Conservation (phyloP, 2,888 invertebrate genomes). For the Prosopocoilus inquinatus region DNA sequence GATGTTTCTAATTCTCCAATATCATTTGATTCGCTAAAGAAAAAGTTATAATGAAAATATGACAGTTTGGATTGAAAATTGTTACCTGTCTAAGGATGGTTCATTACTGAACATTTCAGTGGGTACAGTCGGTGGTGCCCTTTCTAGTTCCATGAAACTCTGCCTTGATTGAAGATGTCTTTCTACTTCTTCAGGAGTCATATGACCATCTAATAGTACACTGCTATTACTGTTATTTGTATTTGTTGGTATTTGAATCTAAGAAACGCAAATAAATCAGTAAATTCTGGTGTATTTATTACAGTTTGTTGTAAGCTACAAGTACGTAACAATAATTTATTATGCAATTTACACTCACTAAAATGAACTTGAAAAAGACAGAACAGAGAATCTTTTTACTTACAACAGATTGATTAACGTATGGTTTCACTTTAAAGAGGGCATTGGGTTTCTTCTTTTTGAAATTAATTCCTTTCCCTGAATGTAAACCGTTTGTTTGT, state of each 20-base stretch:
- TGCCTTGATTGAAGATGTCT: constrained; percentile 84
- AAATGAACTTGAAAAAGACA: too few species aligned
- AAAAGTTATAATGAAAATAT: constrained; percentile 25
- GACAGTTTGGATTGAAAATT: constrained; percentile 11
- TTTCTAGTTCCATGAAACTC: constrained; percentile 76
- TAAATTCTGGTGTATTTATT: background rate
- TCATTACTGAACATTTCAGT: constrained; percentile 95
- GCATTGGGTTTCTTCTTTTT: constrained; percentile 50
- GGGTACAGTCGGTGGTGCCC: constrained; percentile 86
- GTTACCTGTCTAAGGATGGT: constrained; percentile 79
- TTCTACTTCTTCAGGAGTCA: constrained; percentile 91
- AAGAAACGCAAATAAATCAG: constrained; percentile 3
- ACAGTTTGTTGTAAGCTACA: background rate
- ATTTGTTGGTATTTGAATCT: constrained; percentile 54
- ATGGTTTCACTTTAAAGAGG: constrained; percentile 8
- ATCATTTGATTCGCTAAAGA: constrained; percentile 80
- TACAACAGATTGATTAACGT: constrained; percentile 12
- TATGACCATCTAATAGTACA: constrained; percentile 72
- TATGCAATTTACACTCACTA: too few species aligned
- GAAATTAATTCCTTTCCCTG: constrained; percentile 50
- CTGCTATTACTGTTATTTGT: constrained; percentile 27
- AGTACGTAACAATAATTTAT: too few species aligned
- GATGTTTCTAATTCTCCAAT: constrained; percentile 75
- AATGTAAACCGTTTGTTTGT: constrained; percentile 43
- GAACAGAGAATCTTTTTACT: background rate